These are phyloP conservation scores for Thymelicus lineola DNA, from an alignment of 2,888 invertebrate species.

Conservation along the genomic window DNA sequence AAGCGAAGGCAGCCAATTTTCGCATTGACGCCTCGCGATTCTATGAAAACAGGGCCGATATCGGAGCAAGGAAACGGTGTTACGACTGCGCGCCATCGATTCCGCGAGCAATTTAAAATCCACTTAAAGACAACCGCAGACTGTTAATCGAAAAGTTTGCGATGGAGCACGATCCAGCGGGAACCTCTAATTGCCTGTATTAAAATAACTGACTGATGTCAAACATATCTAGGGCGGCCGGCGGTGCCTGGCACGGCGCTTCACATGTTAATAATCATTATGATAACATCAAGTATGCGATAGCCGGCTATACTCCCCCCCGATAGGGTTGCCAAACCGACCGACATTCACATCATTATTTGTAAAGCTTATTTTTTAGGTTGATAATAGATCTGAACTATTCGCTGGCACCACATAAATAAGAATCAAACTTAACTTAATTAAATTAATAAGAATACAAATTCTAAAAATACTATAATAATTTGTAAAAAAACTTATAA, in stretches of 20 bases:
- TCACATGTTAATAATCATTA: constrained; percentile 85
- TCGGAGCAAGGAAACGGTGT: constrained; percentile 46
- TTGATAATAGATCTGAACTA: neutral
- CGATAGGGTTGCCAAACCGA: constrained; percentile 50
- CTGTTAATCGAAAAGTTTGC: constrained; percentile 81
- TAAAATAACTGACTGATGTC: constrained; percentile 84
- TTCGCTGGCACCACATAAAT: neutral
- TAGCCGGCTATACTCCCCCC: constrained; percentile 68
- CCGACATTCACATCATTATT: neutral
- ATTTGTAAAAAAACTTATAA: no score
- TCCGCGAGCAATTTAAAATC: constrained; percentile 78
- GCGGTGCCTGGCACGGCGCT: constrained; percentile 76
- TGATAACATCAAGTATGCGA: constrained; percentile 84
- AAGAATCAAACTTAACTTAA: no score
- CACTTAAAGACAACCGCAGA: constrained; percentile 81
- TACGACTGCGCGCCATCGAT: constrained; percentile 57
- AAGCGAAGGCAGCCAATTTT: constrained; percentile 21
- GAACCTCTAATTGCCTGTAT: constrained; percentile 82
- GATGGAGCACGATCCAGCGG: constrained; percentile 63
- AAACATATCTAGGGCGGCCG: constrained; percentile 81
- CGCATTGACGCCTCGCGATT: constrained; percentile 30
- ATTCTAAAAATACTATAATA: no score
- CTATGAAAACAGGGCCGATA: constrained; percentile 44
- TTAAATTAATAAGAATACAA: no score
- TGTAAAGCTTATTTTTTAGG: neutral